phyloP scores from a whole-genome alignment of 2,113 vertebrate species.

The Urocitellus parryii region DNA sequence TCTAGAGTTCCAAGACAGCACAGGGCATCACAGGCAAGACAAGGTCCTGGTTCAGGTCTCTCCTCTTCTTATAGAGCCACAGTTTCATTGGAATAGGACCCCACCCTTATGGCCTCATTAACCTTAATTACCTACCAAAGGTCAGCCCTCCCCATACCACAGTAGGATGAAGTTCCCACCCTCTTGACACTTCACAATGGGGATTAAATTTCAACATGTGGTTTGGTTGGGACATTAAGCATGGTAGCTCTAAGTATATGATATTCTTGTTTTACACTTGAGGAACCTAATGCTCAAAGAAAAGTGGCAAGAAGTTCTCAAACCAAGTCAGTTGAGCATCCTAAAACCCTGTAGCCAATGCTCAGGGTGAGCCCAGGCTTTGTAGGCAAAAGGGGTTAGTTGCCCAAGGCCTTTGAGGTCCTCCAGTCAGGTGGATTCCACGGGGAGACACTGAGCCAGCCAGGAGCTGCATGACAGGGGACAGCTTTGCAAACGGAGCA shows the following conservation, averaged over 20 bases:
- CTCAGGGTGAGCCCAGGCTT: fast-evolving
- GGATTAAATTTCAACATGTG: slow-evolving; percentile 12
- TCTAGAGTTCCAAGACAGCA: neutral
- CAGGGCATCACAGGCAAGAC: neutral
- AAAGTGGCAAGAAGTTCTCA: neutral
- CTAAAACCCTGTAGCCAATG: neutral
- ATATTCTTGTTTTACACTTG: neutral
- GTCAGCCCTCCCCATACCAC: neutral
- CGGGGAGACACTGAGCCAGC: neutral
- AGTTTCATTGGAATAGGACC: neutral
- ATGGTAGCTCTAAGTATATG: neutral
- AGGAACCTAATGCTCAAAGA: neutral
- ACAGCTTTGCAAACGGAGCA: neutral
- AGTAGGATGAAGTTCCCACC: neutral
- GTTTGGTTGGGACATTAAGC: neutral
- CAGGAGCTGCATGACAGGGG: neutral
- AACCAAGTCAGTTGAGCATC: neutral
- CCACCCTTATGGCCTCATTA: neutral
- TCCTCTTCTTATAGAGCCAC: neutral
- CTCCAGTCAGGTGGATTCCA: neutral
- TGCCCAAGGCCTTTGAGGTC: neutral
- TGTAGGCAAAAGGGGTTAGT: neutral
- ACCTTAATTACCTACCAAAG: neutral
- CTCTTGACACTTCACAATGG: neutral
- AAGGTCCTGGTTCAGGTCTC: neutral